phyloP scores from a whole-genome alignment of 2,113 vertebrate genomes.

The Hoplias malabaricus region DNA sequence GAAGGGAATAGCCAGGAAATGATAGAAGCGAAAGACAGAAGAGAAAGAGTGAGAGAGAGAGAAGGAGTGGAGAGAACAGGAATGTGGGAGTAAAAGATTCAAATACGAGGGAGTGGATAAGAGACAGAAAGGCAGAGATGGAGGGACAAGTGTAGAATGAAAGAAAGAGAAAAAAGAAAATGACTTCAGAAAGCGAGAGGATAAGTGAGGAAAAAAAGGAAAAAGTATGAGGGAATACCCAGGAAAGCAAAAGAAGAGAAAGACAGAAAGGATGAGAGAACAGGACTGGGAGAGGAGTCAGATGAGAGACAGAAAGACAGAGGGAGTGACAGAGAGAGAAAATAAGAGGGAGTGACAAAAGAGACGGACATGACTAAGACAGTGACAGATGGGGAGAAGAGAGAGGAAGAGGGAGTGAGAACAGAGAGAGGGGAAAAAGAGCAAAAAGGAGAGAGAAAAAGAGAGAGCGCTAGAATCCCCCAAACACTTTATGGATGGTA shows the following conservation, averaged over 20 bases:
- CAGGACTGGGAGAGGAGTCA: neutral
- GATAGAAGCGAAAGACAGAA: slow-evolving; percentile 34
- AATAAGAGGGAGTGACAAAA: neutral
- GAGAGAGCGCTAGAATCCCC: neutral
- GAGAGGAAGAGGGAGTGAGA: neutral
- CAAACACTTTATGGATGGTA: neutral
- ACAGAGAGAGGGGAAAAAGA: neutral
- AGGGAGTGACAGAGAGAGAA: neutral
- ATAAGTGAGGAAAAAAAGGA: neutral
- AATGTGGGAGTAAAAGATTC: no score
- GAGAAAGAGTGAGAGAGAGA: slow-evolving; percentile 11
- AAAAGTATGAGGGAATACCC: neutral
- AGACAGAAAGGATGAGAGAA: neutral
- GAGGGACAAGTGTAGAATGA: neutral
- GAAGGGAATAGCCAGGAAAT: neutral
- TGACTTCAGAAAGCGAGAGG: neutral
- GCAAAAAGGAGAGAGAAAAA: neutral
- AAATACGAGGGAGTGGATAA: neutral
- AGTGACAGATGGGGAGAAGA: neutral
- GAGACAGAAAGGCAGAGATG: neutral
- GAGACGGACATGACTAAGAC: neutral
- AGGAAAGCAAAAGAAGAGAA: neutral
- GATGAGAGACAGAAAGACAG: neutral
- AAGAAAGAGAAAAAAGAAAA: neutral
- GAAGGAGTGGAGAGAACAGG: neutral